Evolutionary conservation across 2,888 invertebrate species (phyloP), one percentile per base, ranked within the genome.

Genomic region (Xanthorhoe designata): DNA sequence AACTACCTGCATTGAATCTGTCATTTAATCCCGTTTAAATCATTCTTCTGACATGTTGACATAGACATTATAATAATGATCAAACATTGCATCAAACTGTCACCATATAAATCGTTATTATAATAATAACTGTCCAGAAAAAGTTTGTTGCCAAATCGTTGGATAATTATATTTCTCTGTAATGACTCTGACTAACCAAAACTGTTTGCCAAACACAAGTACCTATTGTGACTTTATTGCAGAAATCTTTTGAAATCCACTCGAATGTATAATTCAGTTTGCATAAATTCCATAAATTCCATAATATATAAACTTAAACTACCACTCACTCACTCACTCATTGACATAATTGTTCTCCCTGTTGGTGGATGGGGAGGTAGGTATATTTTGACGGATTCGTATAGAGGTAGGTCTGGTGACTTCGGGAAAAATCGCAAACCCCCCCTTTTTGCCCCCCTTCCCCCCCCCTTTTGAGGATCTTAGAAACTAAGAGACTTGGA

Each of bases 41-140:
- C 55, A 61, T 52, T 55, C 52, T 49, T 58, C 53, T 58, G 53
- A 51, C 61, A 61, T 58, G 66, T 58, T 66, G 57, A 66, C 32
- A 32, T n/a, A 45, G 38, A 57, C 53, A 58, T 61, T 29, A 56
- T 65, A 57, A 56, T 61, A 55, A 51, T 15, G 51, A 45, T 47
- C 50, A 42, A 54, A 13, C 19, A 59, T 62, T 53, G 17, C 56
- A 51, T 35, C 8, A 54, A 9, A 42, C 29, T 15, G 35, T 45
- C 54, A 55, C 52, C 18, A 18, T 24, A 60, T 55, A 51, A n/a
- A 61, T 58, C 10, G 19, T 61, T 9, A 53, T 19, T 45, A 53
- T 57, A 13, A 53, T 57, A 29, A 49, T 54, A 50, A 54, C 49
- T 58, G 58, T 42, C 38, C 54, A 61, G 38, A 29, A 58, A 51